Percentiles rank a stretch among this genome's conserved stretches.
phyloP scores from a whole-genome alignment of 2,113 vertebrate species.

The Entomyzon cyanotis region DNA sequence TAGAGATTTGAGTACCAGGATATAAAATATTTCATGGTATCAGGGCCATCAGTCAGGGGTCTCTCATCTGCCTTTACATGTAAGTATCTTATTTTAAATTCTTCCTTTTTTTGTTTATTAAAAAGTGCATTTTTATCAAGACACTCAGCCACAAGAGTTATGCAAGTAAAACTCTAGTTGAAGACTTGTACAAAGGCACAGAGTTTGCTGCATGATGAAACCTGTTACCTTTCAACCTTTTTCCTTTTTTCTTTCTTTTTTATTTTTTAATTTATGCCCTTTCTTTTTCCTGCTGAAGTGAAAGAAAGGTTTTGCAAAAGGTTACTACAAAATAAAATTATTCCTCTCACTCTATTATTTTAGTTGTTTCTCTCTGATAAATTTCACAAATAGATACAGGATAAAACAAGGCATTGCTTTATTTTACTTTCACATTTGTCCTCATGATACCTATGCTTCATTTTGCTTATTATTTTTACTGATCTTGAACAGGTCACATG shows the following conservation, averaged over 20 bases:
- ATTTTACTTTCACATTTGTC: not conserved
- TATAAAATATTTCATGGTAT: not conserved
- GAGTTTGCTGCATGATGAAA: conserved; percentile 12
- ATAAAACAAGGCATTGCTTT: not conserved
- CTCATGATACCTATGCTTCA: not conserved
- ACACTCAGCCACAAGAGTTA: not conserved
- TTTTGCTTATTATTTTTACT: not conserved
- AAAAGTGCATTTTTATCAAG: not conserved
- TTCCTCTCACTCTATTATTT: not conserved
- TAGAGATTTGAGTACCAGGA: not conserved
- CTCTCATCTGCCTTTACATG: not conserved
- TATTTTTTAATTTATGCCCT: not conserved
- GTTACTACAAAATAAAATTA: not conserved
- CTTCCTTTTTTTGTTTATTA: not conserved
- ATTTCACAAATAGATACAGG: not conserved
- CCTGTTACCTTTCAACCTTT: not conserved
- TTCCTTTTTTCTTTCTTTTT: not conserved
- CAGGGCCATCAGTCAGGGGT: not conserved
- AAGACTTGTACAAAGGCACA: not conserved
- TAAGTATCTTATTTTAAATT: not conserved
- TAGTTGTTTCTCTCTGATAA: not conserved
- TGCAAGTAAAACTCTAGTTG: conserved; percentile 10
- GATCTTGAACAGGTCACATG: not conserved
- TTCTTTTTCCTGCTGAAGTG: not conserved
- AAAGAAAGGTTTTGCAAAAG: not conserved